Percentiles rank a stretch among this genome's conserved stretches.
These are phyloP conservation scores for Chlorospingus semifuscus DNA, from an alignment of 2,797 vertebrate species.

Conservation along the genomic window DNA sequence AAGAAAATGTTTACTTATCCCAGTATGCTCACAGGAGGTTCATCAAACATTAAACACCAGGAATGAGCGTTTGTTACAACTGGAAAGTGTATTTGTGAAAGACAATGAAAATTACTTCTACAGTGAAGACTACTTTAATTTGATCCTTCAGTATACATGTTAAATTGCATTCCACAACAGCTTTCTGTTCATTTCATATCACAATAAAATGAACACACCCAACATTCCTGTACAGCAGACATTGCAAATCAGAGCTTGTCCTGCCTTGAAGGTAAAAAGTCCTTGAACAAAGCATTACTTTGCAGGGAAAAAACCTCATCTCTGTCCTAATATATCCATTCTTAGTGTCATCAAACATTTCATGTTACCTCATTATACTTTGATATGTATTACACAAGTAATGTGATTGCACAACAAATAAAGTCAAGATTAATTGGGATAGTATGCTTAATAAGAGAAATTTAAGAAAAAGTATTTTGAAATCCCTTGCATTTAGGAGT, in stretches of 20 bases:
- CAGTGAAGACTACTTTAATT: background rate
- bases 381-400: background rate
- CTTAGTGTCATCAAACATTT: background rate
- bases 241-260: conserved; percentile 64
- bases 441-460: background rate
- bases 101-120: background rate
- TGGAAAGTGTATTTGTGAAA: background rate
- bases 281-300: conserved; percentile 30
- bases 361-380: background rate
- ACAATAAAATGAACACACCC: conserved; percentile 44
- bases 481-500: background rate
- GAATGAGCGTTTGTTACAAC: background rate
- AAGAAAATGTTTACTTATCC: background rate
- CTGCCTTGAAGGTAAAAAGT: conserved; percentile 35
- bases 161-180: conserved; percentile 42
- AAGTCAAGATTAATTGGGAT: background rate
- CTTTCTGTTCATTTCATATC: conserved; percentile 38
- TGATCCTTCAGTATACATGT: background rate
- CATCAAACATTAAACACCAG: background rate
- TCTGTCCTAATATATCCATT: background rate
- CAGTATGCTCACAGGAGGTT: background rate
- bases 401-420: background rate
- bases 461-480: background rate
- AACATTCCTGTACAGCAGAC: conserved; percentile 48
- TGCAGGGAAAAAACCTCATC: background rate